These are phyloP conservation scores for Stramonita haemastoma DNA, from an alignment of 2,888 invertebrate genomes.

Conservation along the genomic window DNA sequence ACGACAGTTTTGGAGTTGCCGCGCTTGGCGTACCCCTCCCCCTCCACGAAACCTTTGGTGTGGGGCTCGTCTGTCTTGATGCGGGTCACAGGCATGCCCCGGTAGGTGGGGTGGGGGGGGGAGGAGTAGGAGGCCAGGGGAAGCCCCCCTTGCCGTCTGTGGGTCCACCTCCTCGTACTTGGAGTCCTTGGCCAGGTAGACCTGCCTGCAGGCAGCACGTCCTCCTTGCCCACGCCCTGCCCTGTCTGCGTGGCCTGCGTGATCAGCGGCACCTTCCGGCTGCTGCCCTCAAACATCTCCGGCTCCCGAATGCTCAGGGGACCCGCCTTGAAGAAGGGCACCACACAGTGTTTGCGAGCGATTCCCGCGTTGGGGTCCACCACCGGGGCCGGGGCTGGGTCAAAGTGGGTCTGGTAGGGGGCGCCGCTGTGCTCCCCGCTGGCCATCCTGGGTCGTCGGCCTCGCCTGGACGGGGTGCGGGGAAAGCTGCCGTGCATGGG, in stretches of 20 bases:
- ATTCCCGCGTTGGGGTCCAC: neutral
- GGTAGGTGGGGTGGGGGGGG: neutral
- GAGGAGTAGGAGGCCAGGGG: neutral
- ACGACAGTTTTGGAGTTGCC: constrained; percentile 55
- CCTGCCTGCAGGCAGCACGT: neutral
- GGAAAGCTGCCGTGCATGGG: constrained; percentile 8
- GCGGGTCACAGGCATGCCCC: neutral
- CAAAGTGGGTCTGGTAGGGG: neutral
- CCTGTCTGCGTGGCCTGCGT: constrained; percentile 35
- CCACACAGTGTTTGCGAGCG: neutral
- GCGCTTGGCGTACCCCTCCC: constrained; percentile 40
- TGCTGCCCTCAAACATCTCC: constrained; percentile 37
- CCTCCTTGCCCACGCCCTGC: neutral
- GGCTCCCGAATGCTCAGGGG: constrained; percentile 35
- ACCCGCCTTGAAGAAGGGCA: constrained; percentile 40
- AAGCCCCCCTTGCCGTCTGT: constrained; percentile 38
- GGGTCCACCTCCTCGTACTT: constrained; percentile 23
- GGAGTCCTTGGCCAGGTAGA: constrained; percentile 16
- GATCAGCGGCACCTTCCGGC: constrained; percentile 24
- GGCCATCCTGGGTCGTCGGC: neutral
- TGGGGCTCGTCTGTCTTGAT: neutral
- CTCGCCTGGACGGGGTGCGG: constrained; percentile 3
- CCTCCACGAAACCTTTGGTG: constrained; percentile 24
- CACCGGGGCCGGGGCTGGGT: neutral
- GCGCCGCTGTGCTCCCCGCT: neutral